These are phyloP conservation scores for Melanotaenia maccullochi DNA, from an alignment of 2,797 vertebrate species.

Conservation along the genomic window DNA sequence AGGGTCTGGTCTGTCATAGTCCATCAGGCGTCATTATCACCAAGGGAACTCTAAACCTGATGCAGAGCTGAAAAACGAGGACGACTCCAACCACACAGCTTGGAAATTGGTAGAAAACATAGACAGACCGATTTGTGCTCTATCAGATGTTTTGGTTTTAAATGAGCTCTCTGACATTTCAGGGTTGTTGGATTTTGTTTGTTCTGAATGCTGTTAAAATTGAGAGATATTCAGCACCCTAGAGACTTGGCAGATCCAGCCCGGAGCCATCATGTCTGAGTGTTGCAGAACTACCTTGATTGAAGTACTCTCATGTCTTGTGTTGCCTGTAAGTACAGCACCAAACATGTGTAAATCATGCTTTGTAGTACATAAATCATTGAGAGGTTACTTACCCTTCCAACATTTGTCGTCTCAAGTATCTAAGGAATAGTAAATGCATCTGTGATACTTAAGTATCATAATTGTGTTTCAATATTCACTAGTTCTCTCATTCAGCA, in stretches of 20 bases:
- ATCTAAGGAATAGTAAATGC: constrained; percentile 56
- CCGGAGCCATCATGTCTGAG: constrained; percentile 45
- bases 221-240: constrained; percentile 28
- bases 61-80: constrained; percentile 59
- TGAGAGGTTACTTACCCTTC: constrained; percentile 48
- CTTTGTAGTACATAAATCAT: constrained; percentile 65
- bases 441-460: constrained; percentile 52
- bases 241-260: constrained; percentile 37
- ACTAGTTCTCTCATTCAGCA: constrained; percentile 50
- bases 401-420: constrained; percentile 53
- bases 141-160: neutral
- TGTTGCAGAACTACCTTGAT: constrained; percentile 59
- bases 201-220: constrained; percentile 3
- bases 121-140: constrained; percentile 11
- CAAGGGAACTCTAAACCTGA: constrained; percentile 68
- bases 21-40: constrained; percentile 78
- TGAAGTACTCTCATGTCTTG: constrained; percentile 72
- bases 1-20: constrained; percentile 72
- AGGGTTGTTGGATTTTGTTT: constrained; percentile 16
- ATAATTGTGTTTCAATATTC: constrained; percentile 61
- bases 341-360: constrained; percentile 69
- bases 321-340: constrained; percentile 53
- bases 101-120: constrained; percentile 25
- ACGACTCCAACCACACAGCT: constrained; percentile 35
- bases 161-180: constrained; percentile 10